A percentile compares a stretch with the other conserved stretches of the same genome.
Conservation (phyloP, 2,113 vertebrate species). For the Myiozetetes cayanensis region DNA sequence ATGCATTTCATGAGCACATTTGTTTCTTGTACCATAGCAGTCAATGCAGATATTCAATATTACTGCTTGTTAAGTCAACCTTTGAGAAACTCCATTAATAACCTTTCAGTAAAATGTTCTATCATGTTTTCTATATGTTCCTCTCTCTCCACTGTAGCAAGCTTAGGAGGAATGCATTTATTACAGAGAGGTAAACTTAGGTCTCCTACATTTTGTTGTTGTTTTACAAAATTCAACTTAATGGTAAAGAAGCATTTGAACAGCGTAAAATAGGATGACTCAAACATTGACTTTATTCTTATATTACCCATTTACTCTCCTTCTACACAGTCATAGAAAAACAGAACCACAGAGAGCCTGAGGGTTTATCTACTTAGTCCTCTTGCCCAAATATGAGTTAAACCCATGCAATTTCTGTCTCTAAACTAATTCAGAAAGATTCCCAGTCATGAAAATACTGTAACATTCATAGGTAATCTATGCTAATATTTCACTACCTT, state of each 20-base stretch:
- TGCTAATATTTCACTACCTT: neutral
- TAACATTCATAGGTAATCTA: neutral
- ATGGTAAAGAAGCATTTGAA: neutral
- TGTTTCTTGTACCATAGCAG: neutral
- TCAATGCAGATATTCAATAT: neutral
- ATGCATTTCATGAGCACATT: neutral
- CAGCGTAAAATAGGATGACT: neutral
- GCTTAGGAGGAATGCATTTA: neutral
- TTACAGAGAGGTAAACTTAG: neutral
- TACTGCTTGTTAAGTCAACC: neutral
- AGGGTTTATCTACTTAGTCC: neutral
- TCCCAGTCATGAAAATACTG: neutral
- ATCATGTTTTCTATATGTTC: neutral
- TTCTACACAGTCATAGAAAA: neutral
- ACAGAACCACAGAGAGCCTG: neutral
- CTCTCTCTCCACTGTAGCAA: neutral
- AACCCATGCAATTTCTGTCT: neutral
- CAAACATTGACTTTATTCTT: neutral
- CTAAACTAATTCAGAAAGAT: neutral
- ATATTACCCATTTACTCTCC: neutral
- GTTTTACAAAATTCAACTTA: neutral
- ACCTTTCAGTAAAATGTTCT: neutral
- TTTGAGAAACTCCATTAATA: neutral
- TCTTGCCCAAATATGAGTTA: neutral
- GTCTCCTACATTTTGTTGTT: neutral